Base-by-base conservation (phyloP, 35 echinoderm and acorn worm genomes). In the Ophiothrix spiculata region DNA sequence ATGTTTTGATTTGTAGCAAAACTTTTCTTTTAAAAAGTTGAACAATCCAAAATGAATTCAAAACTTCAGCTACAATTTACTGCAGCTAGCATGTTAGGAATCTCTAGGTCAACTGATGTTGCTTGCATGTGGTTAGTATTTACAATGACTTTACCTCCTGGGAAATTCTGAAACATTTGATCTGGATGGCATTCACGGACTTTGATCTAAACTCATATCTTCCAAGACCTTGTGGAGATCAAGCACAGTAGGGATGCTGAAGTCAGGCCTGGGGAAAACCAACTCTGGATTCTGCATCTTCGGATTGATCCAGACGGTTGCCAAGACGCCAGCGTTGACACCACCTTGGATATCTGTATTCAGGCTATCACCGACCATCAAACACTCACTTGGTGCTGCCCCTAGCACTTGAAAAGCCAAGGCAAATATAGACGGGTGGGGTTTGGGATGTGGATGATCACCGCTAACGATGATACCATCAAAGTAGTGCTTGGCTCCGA, bases 331-430 rank as follows among this genome's bases (percentile, higher is more conserved):
- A 0, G 92, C 89, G 85, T 99, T 94, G 12, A 91, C 32, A 0
- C 91, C 96, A 56, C 96, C 96, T 74, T 91, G 91, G 39, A 99
- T 99, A 41, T 99, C 96, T 13, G 96, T 94, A 37, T 39, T 78
- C 34, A 91, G 78, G 35, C 88, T 91, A 80, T 99, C 96, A 42
- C 96, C 96, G 3, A 99, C 86, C 89, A 99, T 92, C 37, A 99
- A 79, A 76, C 92, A 94, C 32, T 94, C 80, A 23, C 80, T 56
- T 8, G 81, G 35, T 28, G 40, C 35, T 23, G 86, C 83, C 10
- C 82, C 76, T 25, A 99, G 84, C 73, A 88, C 64, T 77, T 91
- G 76, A 77, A 91, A 91, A 31, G 96, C 90, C 21, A 81, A 80
- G 33, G 91, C 86, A 86, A 91, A 94, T 45, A 99, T 99, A 10